Evolutionary conservation across 2,113 vertebrate genomes (phyloP).

Genomic region (Furnarius figulus): DNA sequence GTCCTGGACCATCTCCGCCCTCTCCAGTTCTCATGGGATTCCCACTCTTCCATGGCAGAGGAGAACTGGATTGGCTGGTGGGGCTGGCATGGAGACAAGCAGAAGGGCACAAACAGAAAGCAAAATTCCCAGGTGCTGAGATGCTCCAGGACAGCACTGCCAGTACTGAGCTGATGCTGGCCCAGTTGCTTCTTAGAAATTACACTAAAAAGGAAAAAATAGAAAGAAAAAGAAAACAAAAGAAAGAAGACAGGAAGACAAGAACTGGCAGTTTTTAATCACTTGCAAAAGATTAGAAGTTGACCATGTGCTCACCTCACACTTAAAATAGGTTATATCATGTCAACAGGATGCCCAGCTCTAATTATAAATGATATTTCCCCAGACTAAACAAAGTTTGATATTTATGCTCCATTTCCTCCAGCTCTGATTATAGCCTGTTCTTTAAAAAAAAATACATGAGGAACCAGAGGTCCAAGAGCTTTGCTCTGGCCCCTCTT

Average conservation of each 20-base stretch:
- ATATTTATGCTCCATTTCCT: conserved; percentile 50
- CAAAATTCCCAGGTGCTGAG: neutral
- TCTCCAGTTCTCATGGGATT: neutral
- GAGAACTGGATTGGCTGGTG: neutral
- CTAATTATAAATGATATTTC: conserved; percentile 53
- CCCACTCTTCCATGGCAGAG: neutral
- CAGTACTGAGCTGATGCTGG: neutral
- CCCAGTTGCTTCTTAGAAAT: neutral
- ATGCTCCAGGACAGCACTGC: neutral
- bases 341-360: conserved; percentile 57
- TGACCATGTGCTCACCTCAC: neutral
- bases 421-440: neutral
- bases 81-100: neutral
- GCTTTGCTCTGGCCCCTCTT: neutral
- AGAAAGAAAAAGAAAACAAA: neutral
- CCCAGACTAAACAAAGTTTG: conserved; percentile 51
- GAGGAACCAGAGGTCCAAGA: neutral
- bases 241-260: neutral
- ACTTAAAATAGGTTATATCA: conserved; percentile 25
- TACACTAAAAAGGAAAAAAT: neutral
- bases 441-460: neutral
- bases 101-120: neutral
- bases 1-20: neutral
- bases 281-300: neutral
- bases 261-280: neutral